These are phyloP conservation scores for Lasioglossum malachurum DNA, from an alignment of 2,888 invertebrate species.

Conservation along the genomic window DNA sequence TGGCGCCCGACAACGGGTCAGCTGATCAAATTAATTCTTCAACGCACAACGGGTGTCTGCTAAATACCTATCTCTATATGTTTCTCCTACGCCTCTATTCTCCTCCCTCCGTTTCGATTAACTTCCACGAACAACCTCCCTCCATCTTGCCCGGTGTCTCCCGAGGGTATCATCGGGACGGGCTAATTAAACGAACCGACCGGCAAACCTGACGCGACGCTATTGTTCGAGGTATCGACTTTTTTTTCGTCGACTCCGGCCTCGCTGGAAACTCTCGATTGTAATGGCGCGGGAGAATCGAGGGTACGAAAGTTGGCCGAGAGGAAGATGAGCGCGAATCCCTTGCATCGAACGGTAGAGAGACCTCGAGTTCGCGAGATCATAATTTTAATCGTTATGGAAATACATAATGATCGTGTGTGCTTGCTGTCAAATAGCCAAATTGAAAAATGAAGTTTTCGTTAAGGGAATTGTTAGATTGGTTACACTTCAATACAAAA, in stretches of 20 bases:
- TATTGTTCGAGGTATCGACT: slow-evolving; percentile 52
- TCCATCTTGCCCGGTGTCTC: slow-evolving; percentile 2
- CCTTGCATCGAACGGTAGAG: neutral
- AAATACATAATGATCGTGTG: no score
- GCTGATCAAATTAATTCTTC: neutral
- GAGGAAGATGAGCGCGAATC: neutral
- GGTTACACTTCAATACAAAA: no score
- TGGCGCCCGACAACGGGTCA: neutral
- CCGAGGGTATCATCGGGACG: slow-evolving; percentile 23
- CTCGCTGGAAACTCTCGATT: neutral
- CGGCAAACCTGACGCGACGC: slow-evolving; percentile 46
- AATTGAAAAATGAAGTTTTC: no score
- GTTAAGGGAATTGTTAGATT: no score
- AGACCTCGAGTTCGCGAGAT: neutral
- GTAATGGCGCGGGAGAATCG: neutral
- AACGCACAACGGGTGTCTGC: no score
- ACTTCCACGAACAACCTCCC: slow-evolving; percentile 8
- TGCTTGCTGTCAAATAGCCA: no score
- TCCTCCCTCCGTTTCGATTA: slow-evolving; percentile 31
- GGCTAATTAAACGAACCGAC: slow-evolving; percentile 45
- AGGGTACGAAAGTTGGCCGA: neutral
- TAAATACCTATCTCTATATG: neutral
- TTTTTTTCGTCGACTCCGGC: neutral
- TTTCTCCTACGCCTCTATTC: neutral
- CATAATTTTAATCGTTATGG: no score